Evolutionary conservation across 2,888 invertebrate genomes (phyloP), one percentile per base, ranked within the genome.

Genomic region (Callosobruchus maculatus): DNA sequence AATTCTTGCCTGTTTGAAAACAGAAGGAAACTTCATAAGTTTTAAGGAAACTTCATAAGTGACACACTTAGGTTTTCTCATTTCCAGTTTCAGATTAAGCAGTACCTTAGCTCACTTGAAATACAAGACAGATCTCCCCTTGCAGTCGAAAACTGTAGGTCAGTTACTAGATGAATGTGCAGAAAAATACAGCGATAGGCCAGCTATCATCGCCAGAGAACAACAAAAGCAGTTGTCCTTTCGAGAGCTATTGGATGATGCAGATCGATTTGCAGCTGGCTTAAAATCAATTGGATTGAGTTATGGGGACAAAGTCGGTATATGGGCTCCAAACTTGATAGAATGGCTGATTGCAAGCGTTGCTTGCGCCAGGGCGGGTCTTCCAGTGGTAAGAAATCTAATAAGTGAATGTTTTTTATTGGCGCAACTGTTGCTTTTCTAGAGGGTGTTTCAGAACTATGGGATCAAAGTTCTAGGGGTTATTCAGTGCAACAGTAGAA

Each of bases 271-370:
- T 2, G 95, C 95, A 0, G 92, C 93, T 0, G 94, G 94, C 0
- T 88, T 96, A 0, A 71, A 70, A 68, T 89, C 90, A 67, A 81
- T 94, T 22, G 95, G 95, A 0, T 82, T 96, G 21, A 84, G 90
- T 73, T 89, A 86, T 30, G 95, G 95, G 0, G 96, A 97, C 82
- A 87, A 93, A 9, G 83, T 97, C 2, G 96, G 93, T 0, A 88
- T 97, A 22, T 95, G 94, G 93, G 91, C 93, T 0, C 94, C 95
- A 0, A 97, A 95, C 86, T 88, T 89, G 66, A 84, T 90, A 70
- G 93, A 95, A 83, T 97, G 96, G 96, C 90, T 93, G 75, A 80
- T 95, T 0, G 87, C 91, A 0, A 91, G 93, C 84, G 87, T 93
- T 83, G 95, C 93, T 0, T 91, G 92, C 0, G 91, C 93, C 0